Base-by-base conservation (phyloP, 2,113 vertebrate genomes). In the Pollachius pollachius region DNA sequence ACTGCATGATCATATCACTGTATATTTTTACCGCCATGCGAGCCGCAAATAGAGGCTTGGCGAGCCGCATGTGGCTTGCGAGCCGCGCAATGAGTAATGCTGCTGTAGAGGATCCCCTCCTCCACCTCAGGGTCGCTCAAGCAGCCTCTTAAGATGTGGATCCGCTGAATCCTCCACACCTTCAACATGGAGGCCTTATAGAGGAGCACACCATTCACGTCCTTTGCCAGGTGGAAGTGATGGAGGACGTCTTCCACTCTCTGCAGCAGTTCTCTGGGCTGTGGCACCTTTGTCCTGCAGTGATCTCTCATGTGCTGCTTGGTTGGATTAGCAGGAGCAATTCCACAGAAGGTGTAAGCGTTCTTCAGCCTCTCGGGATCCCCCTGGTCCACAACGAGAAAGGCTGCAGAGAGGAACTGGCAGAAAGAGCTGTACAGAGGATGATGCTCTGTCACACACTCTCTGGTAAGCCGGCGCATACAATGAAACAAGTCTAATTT, bases 381-480 rank as follows among this genome's bases (percentile, higher is more conserved):
- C 7, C 9, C 34, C 67, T 70, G 68, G 16, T 78, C 67, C 23
- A 78, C 71, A 21, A 72, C 15, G 68, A 61, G 23, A 76, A 65
- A 57, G n/a, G n/a, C n/a, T n/a, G n/a, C n/a, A n/a, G n/a, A n/a
- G n/a, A n/a, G n/a, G n/a, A n/a, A n/a, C n/a, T 80, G 62, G 59
- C 63, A 73, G 37, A 76, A 70, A 13, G 65, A 48, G 57, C 66
- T 72, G 56, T 66, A 67, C n/a, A 78, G 63, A 18, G 70, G 57
- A 56, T 80, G 73, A 48, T 72, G 77, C 65, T 79, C 77, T 9
- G 69, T 69, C 4, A 65, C 60, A 65, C 69, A 79, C 69, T 76
- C 69, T 25, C 65, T 11, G 37, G n/a, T n/a, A 15, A 79, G 58
- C 13, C 30, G 17, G 17, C 73, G 17, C 69, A 80, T 48, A 23